A percentile compares a stretch with the other conserved stretches of the same genome.
Evolutionary conservation across 2,888 invertebrate species (phyloP).

Genomic region (Tetrapedia diversipes): DNA sequence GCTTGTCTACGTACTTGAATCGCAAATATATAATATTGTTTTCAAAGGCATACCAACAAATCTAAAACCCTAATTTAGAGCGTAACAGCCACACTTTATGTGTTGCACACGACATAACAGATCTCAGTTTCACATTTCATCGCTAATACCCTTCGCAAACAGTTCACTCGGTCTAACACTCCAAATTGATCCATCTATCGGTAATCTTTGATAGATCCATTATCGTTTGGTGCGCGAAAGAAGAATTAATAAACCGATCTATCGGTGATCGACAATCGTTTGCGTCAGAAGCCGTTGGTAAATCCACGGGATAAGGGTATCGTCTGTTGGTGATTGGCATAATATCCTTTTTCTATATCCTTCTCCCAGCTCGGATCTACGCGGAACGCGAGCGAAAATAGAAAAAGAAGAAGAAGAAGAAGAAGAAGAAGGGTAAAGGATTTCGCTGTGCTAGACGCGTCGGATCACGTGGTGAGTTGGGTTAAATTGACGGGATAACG

Average conservation of each 20-base stretch:
- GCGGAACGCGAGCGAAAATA: background rate
- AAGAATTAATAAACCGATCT: constrained; percentile 45
- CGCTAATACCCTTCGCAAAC: too few species aligned
- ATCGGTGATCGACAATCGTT: constrained; percentile 34
- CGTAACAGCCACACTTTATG: too few species aligned
- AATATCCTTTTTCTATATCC: constrained; percentile 43
- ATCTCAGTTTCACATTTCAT: too few species aligned
- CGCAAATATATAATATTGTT: too few species aligned
- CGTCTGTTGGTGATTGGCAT: constrained; percentile 40
- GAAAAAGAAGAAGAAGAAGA: background rate
- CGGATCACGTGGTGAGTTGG: constrained; percentile 62
- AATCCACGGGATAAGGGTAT: constrained; percentile 50
- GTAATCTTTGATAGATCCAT: too few species aligned
- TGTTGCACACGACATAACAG: too few species aligned
- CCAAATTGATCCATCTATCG: too few species aligned
- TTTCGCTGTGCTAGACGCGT: constrained; percentile 45
- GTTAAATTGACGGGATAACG: constrained; percentile 70
- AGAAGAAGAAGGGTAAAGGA: constrained; percentile 43
- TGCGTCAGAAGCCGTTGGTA: constrained; percentile 4
- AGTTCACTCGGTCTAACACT: too few species aligned
- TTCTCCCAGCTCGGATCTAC: constrained; percentile 22
- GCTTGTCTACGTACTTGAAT: too few species aligned
- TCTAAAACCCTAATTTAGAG: too few species aligned
- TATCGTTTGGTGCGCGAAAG: too few species aligned
- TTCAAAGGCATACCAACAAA: too few species aligned